Evolutionary conservation across 2,888 invertebrate species (phyloP).

Genomic region (Archips xylosteana): DNA sequence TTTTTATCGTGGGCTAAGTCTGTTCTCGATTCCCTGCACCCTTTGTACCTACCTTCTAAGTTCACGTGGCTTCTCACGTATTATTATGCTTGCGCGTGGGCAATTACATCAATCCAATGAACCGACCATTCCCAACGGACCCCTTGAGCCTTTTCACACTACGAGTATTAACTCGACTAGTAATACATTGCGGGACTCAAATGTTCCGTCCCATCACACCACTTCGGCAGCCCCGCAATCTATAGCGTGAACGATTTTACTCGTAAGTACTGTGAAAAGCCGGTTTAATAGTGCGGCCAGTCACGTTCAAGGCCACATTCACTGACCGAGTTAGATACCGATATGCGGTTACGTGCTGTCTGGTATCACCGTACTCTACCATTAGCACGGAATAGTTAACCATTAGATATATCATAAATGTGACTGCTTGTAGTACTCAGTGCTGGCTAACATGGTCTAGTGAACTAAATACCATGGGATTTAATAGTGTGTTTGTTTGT

Average conservation of each 20-base stretch:
- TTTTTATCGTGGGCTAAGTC: background rate
- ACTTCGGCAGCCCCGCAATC: background rate
- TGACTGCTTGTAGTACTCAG: constrained; percentile 9
- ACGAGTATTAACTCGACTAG: background rate
- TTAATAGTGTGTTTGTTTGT: constrained; percentile 11
- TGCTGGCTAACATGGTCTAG: constrained; percentile 32
- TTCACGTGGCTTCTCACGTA: constrained; percentile 6
- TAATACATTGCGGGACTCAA: background rate
- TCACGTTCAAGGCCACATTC: constrained; percentile 76
- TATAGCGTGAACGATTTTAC: background rate
- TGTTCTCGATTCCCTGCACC: constrained; percentile 7
- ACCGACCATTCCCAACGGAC: constrained; percentile 20
- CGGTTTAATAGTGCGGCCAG: constrained; percentile 52
- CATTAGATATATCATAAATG: constrained; percentile 43
- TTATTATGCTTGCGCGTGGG: constrained; percentile 12
- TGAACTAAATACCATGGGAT: constrained; percentile 36
- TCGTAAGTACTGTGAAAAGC: background rate
- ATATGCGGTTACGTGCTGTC: constrained; percentile 43
- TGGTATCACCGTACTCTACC: constrained; percentile 37
- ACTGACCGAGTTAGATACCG: constrained; percentile 64
- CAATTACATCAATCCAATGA: constrained; percentile 18
- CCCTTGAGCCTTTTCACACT: constrained; percentile 4
- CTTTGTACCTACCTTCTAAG: constrained; percentile 17
- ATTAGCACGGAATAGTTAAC: constrained; percentile 40
- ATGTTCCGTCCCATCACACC: background rate